These are phyloP conservation scores for Heliopora coerulea DNA, from an alignment of 92 coral and sea anemone species.

Conservation along the genomic window DNA sequence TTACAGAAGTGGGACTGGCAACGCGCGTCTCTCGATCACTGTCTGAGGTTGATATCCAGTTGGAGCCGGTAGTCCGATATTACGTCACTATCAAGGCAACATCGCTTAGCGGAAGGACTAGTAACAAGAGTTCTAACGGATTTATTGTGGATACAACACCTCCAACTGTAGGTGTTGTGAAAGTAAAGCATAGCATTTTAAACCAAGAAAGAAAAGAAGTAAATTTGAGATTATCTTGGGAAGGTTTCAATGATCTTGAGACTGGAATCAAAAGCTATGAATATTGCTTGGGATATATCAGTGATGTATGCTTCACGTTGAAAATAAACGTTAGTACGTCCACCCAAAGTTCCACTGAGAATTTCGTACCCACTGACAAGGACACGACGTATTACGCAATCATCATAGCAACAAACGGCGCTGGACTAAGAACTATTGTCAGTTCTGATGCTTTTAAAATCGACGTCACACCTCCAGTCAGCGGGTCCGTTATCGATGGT, in stretches of 20 bases:
- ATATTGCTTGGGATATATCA: slow-evolving; percentile 74
- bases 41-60: slow-evolving; percentile 63
- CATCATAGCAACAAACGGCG: slow-evolving; percentile 66
- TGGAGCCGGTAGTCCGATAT: slow-evolving; percentile 68
- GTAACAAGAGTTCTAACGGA: slow-evolving; percentile 69
- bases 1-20: slow-evolving; percentile 64
- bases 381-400: slow-evolving; percentile 62
- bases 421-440: slow-evolving; percentile 66
- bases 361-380: slow-evolving; percentile 58
- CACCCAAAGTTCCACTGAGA: slow-evolving; percentile 50
- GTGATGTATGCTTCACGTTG: slow-evolving; percentile 53
- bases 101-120: slow-evolving; percentile 63
- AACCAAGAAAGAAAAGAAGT: slow-evolving; percentile 56
- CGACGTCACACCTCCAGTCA: slow-evolving; percentile 83
- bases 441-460: slow-evolving; percentile 64
- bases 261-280: slow-evolving; percentile 63
- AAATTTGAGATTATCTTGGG: slow-evolving; percentile 67
- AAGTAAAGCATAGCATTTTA: slow-evolving; percentile 52
- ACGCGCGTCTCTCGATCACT: slow-evolving; percentile 55
- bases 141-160: slow-evolving; percentile 80
- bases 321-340: slow-evolving; percentile 38
- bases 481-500: slow-evolving; percentile 80
- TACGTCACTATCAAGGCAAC: slow-evolving; percentile 76
- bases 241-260: slow-evolving; percentile 63
- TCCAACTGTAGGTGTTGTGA: slow-evolving; percentile 59